These are phyloP conservation scores for Coracopsis vasa DNA, from an alignment of 2,113 vertebrate species.

Conservation along the genomic window DNA sequence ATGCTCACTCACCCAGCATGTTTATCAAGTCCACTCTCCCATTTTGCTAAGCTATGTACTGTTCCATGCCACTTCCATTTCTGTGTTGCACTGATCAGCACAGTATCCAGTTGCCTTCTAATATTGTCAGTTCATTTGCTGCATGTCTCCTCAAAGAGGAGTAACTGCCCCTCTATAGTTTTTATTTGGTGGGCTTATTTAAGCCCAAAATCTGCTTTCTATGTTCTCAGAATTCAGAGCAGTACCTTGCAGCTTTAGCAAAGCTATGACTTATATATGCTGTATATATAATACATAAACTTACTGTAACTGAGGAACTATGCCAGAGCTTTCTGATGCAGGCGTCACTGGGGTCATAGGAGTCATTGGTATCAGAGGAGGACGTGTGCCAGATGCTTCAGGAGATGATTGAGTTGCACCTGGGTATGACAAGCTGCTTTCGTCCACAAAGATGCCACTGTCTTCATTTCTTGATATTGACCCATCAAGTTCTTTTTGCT, in stretches of 20 bases:
- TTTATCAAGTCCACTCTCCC: background rate
- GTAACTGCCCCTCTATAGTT: too few relatives aligned
- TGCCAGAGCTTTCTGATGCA: conserved; percentile 86
- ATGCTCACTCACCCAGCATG: background rate
- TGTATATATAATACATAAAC: background rate
- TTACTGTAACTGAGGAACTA: conserved; percentile 93
- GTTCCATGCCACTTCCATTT: background rate
- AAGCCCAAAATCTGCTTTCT: background rate
- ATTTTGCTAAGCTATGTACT: background rate
- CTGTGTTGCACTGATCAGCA: background rate
- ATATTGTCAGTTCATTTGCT: background rate
- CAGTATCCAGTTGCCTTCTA: background rate
- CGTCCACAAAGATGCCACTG: conserved; percentile 23
- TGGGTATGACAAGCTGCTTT: background rate
- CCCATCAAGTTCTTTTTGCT: background rate
- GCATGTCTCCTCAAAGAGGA: background rate
- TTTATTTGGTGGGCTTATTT: background rate
- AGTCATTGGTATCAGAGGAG: conserved; percentile 82
- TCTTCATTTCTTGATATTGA: background rate
- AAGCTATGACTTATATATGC: background rate
- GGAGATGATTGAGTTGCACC: background rate
- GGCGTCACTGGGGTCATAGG: conserved; percentile 85
- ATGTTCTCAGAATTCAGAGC: background rate
- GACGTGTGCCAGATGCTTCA: conserved; percentile 32
- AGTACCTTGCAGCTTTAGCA: background rate